phyloP scores from a whole-genome alignment of 2,797 vertebrate genomes.

The Peromyscus eremicus region DNA sequence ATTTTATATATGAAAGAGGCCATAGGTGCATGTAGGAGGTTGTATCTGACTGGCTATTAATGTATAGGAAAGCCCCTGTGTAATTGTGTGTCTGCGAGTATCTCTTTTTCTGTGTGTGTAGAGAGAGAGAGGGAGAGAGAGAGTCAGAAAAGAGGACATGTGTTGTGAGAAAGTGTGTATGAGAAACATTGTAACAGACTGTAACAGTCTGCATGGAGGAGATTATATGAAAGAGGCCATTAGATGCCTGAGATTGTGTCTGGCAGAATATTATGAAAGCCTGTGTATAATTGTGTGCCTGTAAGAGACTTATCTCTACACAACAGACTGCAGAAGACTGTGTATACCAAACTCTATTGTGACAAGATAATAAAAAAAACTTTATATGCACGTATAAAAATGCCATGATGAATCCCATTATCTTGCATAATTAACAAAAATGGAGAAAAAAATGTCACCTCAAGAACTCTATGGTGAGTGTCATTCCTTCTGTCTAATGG shows the following conservation, averaged over 20 bases:
- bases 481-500: constrained; percentile 20
- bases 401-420: not conserved
- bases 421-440: not conserved
- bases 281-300: not conserved
- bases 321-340: not conserved
- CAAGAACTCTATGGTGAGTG: not conserved
- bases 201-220: not conserved
- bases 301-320: not conserved
- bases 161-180: not conserved
- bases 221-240: not conserved
- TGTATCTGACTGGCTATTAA: not conserved
- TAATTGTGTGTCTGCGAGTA: not conserved
- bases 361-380: not conserved
- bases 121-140: too few relatives aligned
- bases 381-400: not conserved
- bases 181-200: not conserved
- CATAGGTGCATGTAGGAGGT: not conserved
- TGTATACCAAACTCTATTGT: not conserved
- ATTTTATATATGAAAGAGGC: not conserved
- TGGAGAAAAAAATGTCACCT: not conserved
- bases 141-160: not conserved
- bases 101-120: too few relatives aligned
- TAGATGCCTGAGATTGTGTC: not conserved
- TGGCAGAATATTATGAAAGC: not conserved
- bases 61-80: not conserved